These are phyloP conservation scores for Strigamia transsilvanica DNA, from an alignment of 2,888 invertebrate species.

Conservation along the genomic window DNA sequence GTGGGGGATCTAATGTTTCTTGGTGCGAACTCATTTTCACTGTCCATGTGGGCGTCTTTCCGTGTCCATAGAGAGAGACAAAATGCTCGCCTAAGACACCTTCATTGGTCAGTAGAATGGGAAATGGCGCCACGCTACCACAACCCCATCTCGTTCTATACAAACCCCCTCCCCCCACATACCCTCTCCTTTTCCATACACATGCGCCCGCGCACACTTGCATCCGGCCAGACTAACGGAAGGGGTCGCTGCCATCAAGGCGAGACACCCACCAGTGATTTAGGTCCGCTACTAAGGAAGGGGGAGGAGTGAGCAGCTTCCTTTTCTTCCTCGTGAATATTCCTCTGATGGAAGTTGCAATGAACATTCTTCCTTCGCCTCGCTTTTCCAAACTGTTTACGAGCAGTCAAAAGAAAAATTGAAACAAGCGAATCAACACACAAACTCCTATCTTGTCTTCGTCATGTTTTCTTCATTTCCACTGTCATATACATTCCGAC, in stretches of 20 bases:
- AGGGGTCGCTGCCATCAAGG: conserved; percentile 44
- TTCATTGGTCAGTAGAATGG: conserved; percentile 7
- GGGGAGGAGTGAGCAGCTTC: conserved; percentile 44
- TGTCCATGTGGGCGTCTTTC: conserved; percentile 27
- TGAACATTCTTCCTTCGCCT: conserved; percentile 34
- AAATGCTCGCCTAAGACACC: conserved; percentile 13
- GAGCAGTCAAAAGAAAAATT: conserved; percentile 23
- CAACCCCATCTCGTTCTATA: conserved; percentile 21
- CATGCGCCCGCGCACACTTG: conserved; percentile 18
- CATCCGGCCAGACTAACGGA: conserved; percentile 42
- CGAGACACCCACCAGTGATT: conserved; percentile 44
- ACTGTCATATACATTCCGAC: not conserved
- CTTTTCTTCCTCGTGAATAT: conserved; percentile 38
- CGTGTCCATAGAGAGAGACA: conserved; percentile 14
- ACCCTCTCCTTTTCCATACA: not conserved
- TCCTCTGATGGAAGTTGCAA: conserved; percentile 40
- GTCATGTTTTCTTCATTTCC: conserved; percentile 19
- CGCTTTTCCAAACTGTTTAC: conserved; percentile 43
- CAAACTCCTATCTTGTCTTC: conserved; percentile 5
- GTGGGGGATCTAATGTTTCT: conserved; percentile 18
- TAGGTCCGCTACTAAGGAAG: conserved; percentile 42
- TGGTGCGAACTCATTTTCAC: conserved; percentile 17
- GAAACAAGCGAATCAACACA: conserved; percentile 37
- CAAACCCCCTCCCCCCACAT: not conserved
- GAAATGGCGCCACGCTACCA: conserved; percentile 18